Evolutionary conservation across 2,113 vertebrate genomes (phyloP), one percentile per base, ranked within the genome.

Genomic region (Menidia beryllina): DNA sequence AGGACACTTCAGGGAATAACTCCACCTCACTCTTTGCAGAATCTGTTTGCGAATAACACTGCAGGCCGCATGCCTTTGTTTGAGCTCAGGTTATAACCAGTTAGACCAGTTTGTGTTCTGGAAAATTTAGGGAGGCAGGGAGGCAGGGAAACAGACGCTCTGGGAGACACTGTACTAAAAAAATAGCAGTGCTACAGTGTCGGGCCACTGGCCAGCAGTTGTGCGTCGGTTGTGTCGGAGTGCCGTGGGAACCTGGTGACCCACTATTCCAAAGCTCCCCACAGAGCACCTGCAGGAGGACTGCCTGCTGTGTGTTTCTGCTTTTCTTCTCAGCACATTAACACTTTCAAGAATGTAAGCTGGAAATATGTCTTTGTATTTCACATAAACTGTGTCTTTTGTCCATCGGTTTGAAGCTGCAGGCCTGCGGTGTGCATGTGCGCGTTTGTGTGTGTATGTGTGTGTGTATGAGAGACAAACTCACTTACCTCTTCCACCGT

Each of bases 401-500:
- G 36, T 67, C 24, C 58, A 61, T 55, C 26, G 30, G 2, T 62
- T 77, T 50, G 20, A 62, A 61, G n/a, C 14, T 45, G 56, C 26
- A 19, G n/a, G n/a, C n/a, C n/a, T n/a, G n/a, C n/a, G n/a, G n/a
- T n/a, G n/a, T n/a, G n/a, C n/a, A n/a, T n/a, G n/a, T n/a, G 58
- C 23, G 69, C 21, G 25, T 63, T 36, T 54, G 14, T 36, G 38
- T 36, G 7, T 53, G 55, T 50, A n/a, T 43, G 52, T 54, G 14
- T 38, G 49, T 68, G 82, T 3, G 69, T 86, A 86, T 50, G 82
- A 84, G 77, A 88, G 52, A 70, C 67, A 90, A 82, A 74, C 67
- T 73, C 58, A 86, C 94, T 94, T 91, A 97, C 96, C 96, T 97
- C 96, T 17, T 96, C 96, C 9, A 96, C 95, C 61, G 95, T 96